Evolutionary conservation across 92 coral and sea anemone genomes (phyloP).

Genomic region (Actinostola sp.): DNA sequence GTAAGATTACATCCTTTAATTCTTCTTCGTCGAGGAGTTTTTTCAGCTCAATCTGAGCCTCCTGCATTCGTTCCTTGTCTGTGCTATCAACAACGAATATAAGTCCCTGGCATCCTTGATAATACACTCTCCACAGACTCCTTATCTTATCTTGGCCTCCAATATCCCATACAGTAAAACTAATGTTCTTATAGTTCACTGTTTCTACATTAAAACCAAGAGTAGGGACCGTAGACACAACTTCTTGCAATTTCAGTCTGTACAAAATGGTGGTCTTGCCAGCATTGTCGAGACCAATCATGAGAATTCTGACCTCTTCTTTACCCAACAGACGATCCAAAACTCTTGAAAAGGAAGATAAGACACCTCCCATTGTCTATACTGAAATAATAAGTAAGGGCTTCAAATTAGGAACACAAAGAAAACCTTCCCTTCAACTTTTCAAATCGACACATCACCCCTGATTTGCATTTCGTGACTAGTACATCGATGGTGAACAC

Average conservation of each 20-base stretch:
- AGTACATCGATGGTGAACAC: neutral
- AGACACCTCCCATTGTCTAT: slow-evolving; percentile 52
- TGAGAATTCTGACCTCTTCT: slow-evolving; percentile 90
- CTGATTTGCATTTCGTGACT: slow-evolving; percentile 42
- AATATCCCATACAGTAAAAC: slow-evolving; percentile 98
- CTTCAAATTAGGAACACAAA: neutral
- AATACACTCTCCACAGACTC: slow-evolving; percentile 93
- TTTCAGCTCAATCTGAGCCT: slow-evolving; percentile 74
- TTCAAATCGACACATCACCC: slow-evolving; percentile 36
- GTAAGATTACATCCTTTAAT: slow-evolving; percentile 74
- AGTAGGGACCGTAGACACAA: slow-evolving; percentile 91
- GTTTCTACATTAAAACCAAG: slow-evolving; percentile 98
- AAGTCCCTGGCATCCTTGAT: slow-evolving; percentile 86
- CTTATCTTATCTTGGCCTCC: slow-evolving; percentile 99
- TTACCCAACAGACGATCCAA: slow-evolving; percentile 88
- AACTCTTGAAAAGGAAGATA: slow-evolving; percentile 74
- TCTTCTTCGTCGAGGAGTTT: slow-evolving; percentile 84
- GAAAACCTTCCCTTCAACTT: neutral
- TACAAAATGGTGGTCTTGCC: slow-evolving; percentile 98
- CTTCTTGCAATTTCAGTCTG: slow-evolving; percentile 84
- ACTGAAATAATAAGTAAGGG: neutral
- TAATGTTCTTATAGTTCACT: slow-evolving; percentile 84
- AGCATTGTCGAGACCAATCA: slow-evolving; percentile 97
- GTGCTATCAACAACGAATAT: slow-evolving; percentile 94
- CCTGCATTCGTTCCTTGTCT: slow-evolving; percentile 85